These are phyloP conservation scores for Tiliqua scincoides DNA, from an alignment of 2,113 vertebrate genomes.

Conservation along the genomic window DNA sequence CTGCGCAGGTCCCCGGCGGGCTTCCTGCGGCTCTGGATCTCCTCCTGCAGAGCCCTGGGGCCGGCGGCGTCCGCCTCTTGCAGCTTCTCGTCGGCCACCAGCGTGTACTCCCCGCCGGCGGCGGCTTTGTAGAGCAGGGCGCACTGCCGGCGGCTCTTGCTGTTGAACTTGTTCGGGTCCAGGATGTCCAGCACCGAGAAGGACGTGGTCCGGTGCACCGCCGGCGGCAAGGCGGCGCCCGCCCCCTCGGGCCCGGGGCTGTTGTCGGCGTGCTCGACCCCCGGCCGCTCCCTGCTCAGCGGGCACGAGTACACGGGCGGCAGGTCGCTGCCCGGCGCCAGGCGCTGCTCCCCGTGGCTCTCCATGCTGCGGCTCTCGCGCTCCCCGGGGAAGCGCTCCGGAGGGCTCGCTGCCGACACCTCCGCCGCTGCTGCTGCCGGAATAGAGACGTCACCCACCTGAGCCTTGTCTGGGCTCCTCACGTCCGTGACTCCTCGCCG, in stretches of 20 bases:
- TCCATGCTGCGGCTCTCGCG: conserved; percentile 72
- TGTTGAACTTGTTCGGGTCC: conserved; percentile 96
- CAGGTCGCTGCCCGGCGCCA: conserved; percentile 67
- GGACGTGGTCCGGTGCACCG: conserved; percentile 89
- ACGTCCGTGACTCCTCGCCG: conserved; percentile 76
- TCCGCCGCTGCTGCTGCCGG: conserved; percentile 61
- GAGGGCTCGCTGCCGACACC: conserved; percentile 50
- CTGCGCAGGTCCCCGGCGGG: conserved; percentile 71
- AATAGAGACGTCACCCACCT: conserved; percentile 79
- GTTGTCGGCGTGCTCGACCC: conserved; percentile 75
- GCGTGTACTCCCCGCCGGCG: conserved; percentile 43
- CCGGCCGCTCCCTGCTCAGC: conserved; percentile 78
- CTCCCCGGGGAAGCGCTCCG: conserved; percentile 70
- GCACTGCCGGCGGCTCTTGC: conserved; percentile 75
- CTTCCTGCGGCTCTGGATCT: conserved; percentile 76
- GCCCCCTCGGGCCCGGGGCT: conserved; percentile 80
- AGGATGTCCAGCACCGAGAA: conserved; percentile 98
- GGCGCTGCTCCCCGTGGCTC: conserved; percentile 75
- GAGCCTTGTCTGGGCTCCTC: conserved; percentile 78
- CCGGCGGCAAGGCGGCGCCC: conserved; percentile 60
- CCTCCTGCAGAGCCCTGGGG: conserved; percentile 75
- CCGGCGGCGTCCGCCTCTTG: conserved; percentile 69
- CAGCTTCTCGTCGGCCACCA: conserved; percentile 54
- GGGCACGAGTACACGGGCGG: conserved; percentile 76
- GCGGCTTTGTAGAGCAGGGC: conserved; percentile 72